Percentiles rank a stretch among this genome's conserved stretches.
These are phyloP conservation scores for Macrochelys suwanniensis DNA, from an alignment of 2,797 vertebrate species.

Conservation along the genomic window DNA sequence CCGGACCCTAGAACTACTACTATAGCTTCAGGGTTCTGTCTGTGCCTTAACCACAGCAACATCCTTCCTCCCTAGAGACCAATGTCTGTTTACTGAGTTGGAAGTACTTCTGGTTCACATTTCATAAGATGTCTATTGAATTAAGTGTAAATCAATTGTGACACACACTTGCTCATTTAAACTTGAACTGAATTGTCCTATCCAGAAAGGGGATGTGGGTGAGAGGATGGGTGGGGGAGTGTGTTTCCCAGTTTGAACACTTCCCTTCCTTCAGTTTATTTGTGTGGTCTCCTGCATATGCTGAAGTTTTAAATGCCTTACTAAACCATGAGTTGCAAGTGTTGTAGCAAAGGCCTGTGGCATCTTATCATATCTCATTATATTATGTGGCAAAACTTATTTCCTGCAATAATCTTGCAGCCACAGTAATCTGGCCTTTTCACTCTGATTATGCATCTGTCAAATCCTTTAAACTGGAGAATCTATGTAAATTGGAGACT, in stretches of 20 bases:
- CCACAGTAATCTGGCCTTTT: background rate
- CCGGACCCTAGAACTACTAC: background rate
- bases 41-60: background rate
- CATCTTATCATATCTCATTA: background rate
- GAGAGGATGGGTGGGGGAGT: too few species aligned
- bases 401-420: background rate
- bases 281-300: background rate
- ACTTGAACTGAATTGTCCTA: background rate
- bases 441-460: background rate
- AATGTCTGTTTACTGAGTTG: background rate
- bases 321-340: background rate
- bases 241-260: background rate
- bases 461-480: background rate
- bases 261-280: background rate
- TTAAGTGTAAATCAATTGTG: background rate
- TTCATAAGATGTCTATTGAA: background rate
- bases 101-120: background rate
- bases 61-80: background rate
- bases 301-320: background rate
- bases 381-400: background rate
- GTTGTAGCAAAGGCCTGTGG: background rate
- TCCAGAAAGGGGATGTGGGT: background rate
- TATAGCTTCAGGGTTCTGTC: conserved; percentile 1
- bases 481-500: background rate
- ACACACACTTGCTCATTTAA: background rate